phyloP scores from a whole-genome alignment of 2,888 invertebrate genomes.

The Drosophila stalkeri region DNA sequence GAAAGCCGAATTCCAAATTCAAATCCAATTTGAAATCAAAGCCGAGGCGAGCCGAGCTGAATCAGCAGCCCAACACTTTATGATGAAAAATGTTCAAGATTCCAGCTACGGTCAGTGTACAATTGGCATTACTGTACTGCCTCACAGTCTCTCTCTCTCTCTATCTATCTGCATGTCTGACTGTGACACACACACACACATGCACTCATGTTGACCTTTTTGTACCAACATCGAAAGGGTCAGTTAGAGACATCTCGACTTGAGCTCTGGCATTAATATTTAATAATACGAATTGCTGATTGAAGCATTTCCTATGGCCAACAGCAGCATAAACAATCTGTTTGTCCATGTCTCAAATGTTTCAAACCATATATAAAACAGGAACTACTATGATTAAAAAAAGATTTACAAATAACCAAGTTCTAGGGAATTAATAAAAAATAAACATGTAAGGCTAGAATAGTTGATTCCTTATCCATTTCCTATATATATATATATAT shows the following conservation, averaged over 20 bases:
- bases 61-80: conserved; percentile 57
- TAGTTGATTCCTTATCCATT: not conserved
- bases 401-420: conserved; percentile 35
- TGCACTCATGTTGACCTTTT: conserved; percentile 63
- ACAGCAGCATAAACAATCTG: conserved; percentile 43
- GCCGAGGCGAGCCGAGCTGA: conserved; percentile 43
- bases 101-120: conserved; percentile 56
- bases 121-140: conserved; percentile 37
- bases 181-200: conserved; percentile 31
- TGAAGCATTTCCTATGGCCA: conserved; percentile 68
- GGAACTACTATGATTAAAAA: conserved; percentile 63
- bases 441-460: not conserved
- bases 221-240: conserved; percentile 66
- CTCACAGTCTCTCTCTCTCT: conserved; percentile 11
- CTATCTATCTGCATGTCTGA: conserved; percentile 11
- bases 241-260: conserved; percentile 67
- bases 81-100: conserved; percentile 79
- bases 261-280: conserved; percentile 82
- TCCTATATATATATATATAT: too few species aligned
- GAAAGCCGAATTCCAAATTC: conserved; percentile 77
- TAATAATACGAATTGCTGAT: conserved; percentile 83
- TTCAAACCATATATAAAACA: conserved; percentile 7
- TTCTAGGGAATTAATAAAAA: not conserved
- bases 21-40: conserved; percentile 80
- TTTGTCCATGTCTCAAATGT: conserved; percentile 50